Evolutionary conservation across 2,797 vertebrate genomes (phyloP).

Genomic region (Enteromius fasciolatus): DNA sequence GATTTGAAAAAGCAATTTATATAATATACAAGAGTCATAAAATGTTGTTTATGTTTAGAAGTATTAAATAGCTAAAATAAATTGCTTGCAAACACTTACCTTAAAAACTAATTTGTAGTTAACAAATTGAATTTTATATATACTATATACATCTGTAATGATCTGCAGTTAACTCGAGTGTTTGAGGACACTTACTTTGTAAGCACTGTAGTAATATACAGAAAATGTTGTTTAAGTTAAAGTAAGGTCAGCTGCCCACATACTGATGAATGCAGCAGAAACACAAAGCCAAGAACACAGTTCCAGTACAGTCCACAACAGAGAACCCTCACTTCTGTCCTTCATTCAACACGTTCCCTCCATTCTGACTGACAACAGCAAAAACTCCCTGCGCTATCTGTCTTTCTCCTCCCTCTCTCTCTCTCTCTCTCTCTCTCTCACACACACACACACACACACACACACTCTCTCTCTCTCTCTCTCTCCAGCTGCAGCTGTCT

Average conservation of each 20-base stretch:
- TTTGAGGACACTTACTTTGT: no score
- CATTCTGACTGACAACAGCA: background rate
- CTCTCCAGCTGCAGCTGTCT: slow-evolving; percentile 54
- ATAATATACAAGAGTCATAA: background rate
- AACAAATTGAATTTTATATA: no score
- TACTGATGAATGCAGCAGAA: background rate
- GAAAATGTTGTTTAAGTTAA: no score
- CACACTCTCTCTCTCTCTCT: slow-evolving; percentile 19
- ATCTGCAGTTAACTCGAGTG: no score
- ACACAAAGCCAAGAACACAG: background rate
- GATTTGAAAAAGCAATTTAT: no score
- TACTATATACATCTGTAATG: no score
- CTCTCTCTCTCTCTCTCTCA: background rate
- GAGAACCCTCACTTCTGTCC: slow-evolving; percentile 15
- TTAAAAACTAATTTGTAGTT: no score
- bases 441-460: no score
- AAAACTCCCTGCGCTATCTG: background rate
- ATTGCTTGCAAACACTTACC: no score
- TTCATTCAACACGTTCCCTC: background rate
- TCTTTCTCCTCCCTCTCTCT: background rate
- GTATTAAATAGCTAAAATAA: background rate
- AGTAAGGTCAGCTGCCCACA: no score
- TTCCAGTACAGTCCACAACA: slow-evolving; percentile 12
- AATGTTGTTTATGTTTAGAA: background rate
- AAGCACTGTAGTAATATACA: no score